Evolutionary conservation across 2,797 vertebrate species (phyloP), one percentile per base, ranked within the genome.

Genomic region (Fistularia commersonii): DNA sequence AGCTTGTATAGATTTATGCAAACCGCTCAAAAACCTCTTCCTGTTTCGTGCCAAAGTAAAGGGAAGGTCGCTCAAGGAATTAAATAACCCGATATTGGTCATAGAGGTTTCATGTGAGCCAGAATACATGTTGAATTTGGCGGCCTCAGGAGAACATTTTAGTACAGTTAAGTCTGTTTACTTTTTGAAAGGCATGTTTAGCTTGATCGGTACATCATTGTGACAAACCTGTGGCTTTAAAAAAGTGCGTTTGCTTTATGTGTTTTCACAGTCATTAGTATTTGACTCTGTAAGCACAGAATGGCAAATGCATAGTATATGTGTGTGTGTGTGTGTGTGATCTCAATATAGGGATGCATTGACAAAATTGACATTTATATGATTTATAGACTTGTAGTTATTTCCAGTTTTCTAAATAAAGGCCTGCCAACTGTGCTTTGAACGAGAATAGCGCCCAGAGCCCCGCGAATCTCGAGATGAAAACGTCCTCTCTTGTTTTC

Each of bases 401-500:
- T 32, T 8, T 12, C 12, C 13, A 42, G 11, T 42, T 12, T 43
- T 43, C 41, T 6, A n/a, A 52, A 14, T n/a, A 41, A 37, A 47
- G 72, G 60, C 49, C 45, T 40, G 11, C 15, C 51, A 61, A 52
- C 54, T 69, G 75, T 80, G 61, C 66, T 66, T 74, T 75, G 58
- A 64, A 48, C 8, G 32, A 47, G 40, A 60, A 51, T 1, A 40
- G n/a, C 52, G 61, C 63, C 56, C 11, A 11, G 12, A 54, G 31
- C 6, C 5, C 12, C 0, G 1, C 8, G 9, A 7, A 41, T 6
- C 57, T 57, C 52, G 10, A 12, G 50, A 65, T 52, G 32, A 48
- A 37, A 37, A 45, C 35, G 59, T 63, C 77, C 76, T 64, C 72
- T 76, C 74, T 76, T 72, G 65, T 59, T 63, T 64, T 76, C 74